Conservation (phyloP, 2,113 vertebrate species). For the Garra rufa region DNA sequence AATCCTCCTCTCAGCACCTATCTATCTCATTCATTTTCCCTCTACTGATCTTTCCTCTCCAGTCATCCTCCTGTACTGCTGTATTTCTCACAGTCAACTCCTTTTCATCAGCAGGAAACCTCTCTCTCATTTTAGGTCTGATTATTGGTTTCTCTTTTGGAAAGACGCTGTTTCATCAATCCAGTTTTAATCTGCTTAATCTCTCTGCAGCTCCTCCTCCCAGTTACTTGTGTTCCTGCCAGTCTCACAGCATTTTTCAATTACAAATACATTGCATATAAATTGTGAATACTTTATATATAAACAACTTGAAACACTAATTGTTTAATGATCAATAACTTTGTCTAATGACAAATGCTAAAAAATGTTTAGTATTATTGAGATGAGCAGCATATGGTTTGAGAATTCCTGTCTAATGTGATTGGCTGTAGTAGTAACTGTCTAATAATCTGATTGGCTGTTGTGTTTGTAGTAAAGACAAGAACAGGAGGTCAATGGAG, state of each 20-base stretch:
- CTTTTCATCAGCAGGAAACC: background rate
- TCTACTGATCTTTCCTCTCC: background rate
- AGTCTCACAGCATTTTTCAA: conserved; percentile 12
- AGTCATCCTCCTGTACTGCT: background rate
- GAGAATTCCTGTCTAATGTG: background rate
- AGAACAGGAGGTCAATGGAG: conserved; percentile 44
- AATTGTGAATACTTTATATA: background rate
- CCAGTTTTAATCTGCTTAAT: conserved; percentile 60
- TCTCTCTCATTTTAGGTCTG: background rate
- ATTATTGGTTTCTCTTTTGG: background rate
- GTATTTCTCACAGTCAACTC: background rate
- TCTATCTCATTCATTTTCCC: conserved; percentile 9
- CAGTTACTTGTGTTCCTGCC: background rate
- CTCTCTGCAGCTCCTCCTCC: conserved; percentile 56
- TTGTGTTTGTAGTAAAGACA: conserved; percentile 34
- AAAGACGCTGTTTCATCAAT: conserved; percentile 29
- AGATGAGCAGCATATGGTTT: background rate
- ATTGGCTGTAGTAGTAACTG: conserved; percentile 59
- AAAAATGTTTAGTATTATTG: background rate
- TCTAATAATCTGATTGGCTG: conserved; percentile 63
- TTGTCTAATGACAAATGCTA: background rate
- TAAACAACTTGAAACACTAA: background rate
- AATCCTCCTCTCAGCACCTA: conserved; percentile 25
- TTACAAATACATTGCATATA: background rate
- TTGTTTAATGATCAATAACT: background rate